phyloP scores from a whole-genome alignment of 2,113 vertebrate species.

The Hippotragus niger region DNA sequence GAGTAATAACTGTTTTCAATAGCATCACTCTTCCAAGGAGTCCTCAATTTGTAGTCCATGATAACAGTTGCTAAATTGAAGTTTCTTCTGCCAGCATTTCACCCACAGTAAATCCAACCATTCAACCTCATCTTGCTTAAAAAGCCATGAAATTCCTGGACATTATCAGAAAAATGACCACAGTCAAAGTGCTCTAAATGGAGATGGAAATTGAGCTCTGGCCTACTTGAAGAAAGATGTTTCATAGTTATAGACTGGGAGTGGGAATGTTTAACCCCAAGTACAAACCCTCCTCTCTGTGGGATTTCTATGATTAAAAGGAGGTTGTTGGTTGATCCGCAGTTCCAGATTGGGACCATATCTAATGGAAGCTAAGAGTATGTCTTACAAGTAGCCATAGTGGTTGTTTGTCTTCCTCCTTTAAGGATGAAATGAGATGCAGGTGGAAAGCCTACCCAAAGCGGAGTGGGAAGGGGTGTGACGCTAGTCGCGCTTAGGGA shows the following conservation, averaged over 20 bases:
- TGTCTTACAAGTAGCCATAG: background rate
- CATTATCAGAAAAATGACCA: slow-evolving; percentile 60
- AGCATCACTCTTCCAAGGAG: slow-evolving; percentile 38
- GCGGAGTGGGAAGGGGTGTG: background rate
- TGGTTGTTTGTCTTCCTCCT: background rate
- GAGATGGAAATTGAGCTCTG: slow-evolving; percentile 46
- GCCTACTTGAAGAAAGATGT: slow-evolving; percentile 32
- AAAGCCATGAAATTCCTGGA: slow-evolving; percentile 66
- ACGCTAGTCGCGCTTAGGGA: background rate
- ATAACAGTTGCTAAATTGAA: slow-evolving; percentile 54
- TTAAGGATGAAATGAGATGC: background rate
- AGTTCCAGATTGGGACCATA: background rate
- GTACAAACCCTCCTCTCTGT: background rate
- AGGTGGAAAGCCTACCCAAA: background rate
- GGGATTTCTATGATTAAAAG: background rate
- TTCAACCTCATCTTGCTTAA: slow-evolving; percentile 66
- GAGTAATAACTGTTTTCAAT: slow-evolving; percentile 65
- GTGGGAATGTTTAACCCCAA: background rate
- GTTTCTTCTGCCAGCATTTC: slow-evolving; percentile 62
- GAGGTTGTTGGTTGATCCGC: background rate
- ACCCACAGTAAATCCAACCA: slow-evolving; percentile 58
- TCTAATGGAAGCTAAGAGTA: background rate
- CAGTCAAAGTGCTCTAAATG: slow-evolving; percentile 5
- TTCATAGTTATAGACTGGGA: slow-evolving; percentile 20
- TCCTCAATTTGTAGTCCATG: slow-evolving; percentile 55